Evolutionary conservation across 2,888 invertebrate species (phyloP), one percentile per base, ranked within the genome.

Genomic region (Hemaris fuciformis): DNA sequence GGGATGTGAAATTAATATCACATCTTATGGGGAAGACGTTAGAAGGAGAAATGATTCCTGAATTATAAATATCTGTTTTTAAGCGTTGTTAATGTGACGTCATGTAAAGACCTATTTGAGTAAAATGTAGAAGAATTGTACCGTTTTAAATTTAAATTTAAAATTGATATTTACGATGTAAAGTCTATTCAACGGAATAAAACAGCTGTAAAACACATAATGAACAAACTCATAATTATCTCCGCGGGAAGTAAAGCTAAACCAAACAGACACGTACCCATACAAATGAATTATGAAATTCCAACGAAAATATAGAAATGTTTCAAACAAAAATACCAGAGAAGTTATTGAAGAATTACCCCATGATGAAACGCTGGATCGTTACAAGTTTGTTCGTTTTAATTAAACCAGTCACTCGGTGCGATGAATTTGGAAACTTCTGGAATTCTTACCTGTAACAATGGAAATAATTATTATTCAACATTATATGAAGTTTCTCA

Each of bases 371-470:
- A 76, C 73, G 70, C 70, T 53, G 66, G 66, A 81, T 79, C 82
- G 78, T 83, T 83, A 72, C 67, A 76, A 77, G 69, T 80, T 75
- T 67, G 72, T 72, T 69, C 75, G 69, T 73, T 81, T 83, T 84
- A 85, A 87, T 86, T 83, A 84, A 83, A 80, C 71, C 66, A 67
- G 60, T 60, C 38, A 70, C 66, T 69, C 66, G 69, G 67, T 78
- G 81, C 83, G 81, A 65, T 67, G 69, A 42, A 75, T 75, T 74
- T 73, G 68, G 71, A 67, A 69, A 60, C 67, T 73, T 62, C 69
- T 38, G 38, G 53, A 65, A 65, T 68, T 73, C 87, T 88, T 89
- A 88, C 89, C 89, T 88, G 88, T 20, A 84, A 86, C 83, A 83
- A 84, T 66, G 69, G 70, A 79, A 75, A 81, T n/a, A n/a, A n/a